Evolutionary conservation across 2,113 vertebrate species (phyloP).

Genomic region (Myiozetetes cayanensis): DNA sequence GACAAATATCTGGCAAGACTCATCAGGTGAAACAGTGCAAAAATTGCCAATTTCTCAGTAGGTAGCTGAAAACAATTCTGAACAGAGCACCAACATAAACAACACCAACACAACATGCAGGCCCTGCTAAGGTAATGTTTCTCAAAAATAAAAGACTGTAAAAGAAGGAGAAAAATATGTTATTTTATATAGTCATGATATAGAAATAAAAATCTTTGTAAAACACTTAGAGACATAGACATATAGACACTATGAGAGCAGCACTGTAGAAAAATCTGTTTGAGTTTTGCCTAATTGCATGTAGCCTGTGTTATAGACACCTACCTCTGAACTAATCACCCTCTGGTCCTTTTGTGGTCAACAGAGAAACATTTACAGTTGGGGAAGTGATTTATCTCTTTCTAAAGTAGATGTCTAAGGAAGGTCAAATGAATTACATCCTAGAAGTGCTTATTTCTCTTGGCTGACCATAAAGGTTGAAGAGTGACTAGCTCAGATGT

Average conservation of each 20-base stretch:
- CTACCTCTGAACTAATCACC: not conserved
- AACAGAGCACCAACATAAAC: not conserved
- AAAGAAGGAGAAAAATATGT: not conserved
- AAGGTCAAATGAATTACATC: constrained; percentile 41
- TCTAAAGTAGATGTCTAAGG: constrained; percentile 12
- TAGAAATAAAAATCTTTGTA: not conserved
- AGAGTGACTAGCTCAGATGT: not conserved
- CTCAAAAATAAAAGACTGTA: not conserved
- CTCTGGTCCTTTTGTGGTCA: not conserved
- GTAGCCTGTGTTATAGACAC: not conserved
- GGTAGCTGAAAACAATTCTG: not conserved
- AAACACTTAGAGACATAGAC: not conserved
- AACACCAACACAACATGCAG: not conserved
- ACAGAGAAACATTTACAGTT: not conserved
- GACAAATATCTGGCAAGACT: not conserved
- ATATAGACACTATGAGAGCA: not conserved
- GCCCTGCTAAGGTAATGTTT: not conserved
- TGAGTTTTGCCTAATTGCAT: not conserved
- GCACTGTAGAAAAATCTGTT: not conserved
- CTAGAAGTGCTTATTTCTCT: constrained; percentile 21
- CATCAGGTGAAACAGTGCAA: not conserved
- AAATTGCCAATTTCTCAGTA: not conserved
- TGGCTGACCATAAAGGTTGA: constrained; percentile 15
- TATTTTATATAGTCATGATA: not conserved
- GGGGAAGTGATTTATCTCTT: constrained; percentile 18